Base-by-base conservation (phyloP, 1,140 invertebrate species). In the Atta texana region DNA sequence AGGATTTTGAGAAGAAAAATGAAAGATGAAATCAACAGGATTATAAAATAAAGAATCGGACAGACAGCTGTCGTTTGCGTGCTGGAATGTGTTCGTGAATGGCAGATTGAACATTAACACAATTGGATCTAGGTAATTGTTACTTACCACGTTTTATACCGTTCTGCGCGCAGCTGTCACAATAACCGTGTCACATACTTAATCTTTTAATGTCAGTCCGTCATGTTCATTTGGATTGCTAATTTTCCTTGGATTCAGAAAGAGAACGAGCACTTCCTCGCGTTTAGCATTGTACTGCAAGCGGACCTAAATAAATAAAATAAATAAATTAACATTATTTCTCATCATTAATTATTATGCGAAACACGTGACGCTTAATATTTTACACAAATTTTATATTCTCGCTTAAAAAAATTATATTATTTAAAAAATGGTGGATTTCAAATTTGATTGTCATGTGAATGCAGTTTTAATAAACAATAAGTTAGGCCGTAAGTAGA, bases 61-160 rank as follows among this genome's bases (percentile, higher is more conserved):
- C 0, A 57, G 34, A 57, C 18, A 72, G 57, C 24, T 39, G 53
- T 59, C 53, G 53, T 16, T 91, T 82, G 90, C 90, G 85, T 91
- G 90, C 21, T 24, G 77, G 90, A 91, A 91, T 89, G 85, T 71
- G 55, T 86, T 77, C 24, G 49, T 49, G 21, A 57, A 63, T 28
- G 34, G 88, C 74, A 66, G 86, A 51, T 28, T 63, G 77, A 69
- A 68, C 80, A 88, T 81, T 87, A 86, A 87, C 77, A 77, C 88
- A 89, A 91, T 88, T 89, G 77, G 82, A 90, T 92, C 82, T 87
- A 88, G 85, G 81, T 90, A 90, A 92, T 89, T 80, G 18, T 85
- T 86, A 89, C 82, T 91, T 91, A 86, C 59, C 51, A 71, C 51
- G 57, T 88, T 87, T 91, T 77, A 89, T 89, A 75, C 68, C 34